These are phyloP conservation scores for Vombatus ursinus DNA, from an alignment of 2,113 vertebrate genomes.

Conservation along the genomic window DNA sequence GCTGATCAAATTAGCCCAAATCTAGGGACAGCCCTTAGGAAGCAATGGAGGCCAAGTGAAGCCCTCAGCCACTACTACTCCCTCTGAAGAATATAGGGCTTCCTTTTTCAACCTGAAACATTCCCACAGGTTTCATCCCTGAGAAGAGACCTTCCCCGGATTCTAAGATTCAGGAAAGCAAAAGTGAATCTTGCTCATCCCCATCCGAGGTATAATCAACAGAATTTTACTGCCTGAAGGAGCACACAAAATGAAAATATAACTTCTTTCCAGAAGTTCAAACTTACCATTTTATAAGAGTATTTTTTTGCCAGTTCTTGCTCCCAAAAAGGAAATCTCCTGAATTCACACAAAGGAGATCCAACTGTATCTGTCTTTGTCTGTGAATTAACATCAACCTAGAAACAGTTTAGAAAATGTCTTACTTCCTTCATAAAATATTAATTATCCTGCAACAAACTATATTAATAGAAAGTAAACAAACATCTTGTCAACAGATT, in stretches of 20 bases:
- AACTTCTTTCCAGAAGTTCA: rapidly evolving
- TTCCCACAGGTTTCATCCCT: rapidly evolving
- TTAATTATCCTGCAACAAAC: slow-evolving; percentile 7
- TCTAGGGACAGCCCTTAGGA: neutral
- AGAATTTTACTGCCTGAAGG: neutral
- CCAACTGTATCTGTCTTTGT: slow-evolving; percentile 58
- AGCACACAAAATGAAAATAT: neutral
- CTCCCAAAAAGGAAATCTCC: slow-evolving; percentile 76
- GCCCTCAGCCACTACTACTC: neutral
- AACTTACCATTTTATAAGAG: slow-evolving; percentile 72
- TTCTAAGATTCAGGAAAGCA: neutral
- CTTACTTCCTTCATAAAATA: slow-evolving; percentile 44
- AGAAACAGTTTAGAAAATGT: slow-evolving; percentile 58
- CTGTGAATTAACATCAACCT: slow-evolving; percentile 67
- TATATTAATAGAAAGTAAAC: slow-evolving; percentile 30
- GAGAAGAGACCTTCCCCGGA: too few species aligned
- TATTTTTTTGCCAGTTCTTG: slow-evolving; percentile 76
- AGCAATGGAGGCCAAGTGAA: neutral
- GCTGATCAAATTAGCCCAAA: neutral
- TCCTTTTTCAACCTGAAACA: neutral
- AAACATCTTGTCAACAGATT: slow-evolving; percentile 48
- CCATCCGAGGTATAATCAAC: slow-evolving; percentile 35
- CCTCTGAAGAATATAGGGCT: neutral
- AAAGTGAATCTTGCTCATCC: neutral
- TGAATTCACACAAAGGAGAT: slow-evolving; percentile 71